Evolutionary conservation across 2,797 vertebrate species (phyloP).

Genomic region (Pseudocheirus occidentalis): DNA sequence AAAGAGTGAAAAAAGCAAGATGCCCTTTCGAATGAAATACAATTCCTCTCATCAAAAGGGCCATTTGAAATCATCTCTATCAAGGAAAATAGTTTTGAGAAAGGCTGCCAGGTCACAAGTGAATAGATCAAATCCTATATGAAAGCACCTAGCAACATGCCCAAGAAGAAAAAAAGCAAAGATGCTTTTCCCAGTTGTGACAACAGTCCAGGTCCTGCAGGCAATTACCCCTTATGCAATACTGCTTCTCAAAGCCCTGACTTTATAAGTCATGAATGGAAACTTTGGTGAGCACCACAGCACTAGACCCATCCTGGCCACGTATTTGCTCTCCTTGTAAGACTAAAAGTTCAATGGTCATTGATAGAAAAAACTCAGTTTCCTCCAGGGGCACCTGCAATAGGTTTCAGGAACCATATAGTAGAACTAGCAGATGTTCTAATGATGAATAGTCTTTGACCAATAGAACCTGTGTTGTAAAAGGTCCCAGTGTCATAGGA

Average conservation of each 20-base stretch:
- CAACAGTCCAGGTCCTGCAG: conserved; percentile 75
- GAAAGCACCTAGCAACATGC: conserved; percentile 93
- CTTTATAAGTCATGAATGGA: conserved; percentile 78
- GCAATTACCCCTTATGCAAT: conserved; percentile 78
- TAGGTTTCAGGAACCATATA: conserved; percentile 78
- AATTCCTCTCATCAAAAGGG: conserved; percentile 79
- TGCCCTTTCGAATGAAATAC: conserved; percentile 90
- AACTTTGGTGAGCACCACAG: conserved; percentile 72
- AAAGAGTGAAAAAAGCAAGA: conserved; percentile 96
- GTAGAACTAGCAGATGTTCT: conserved; percentile 82
- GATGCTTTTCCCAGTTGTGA: conserved; percentile 81
- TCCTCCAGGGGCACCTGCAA: conserved; percentile 87
- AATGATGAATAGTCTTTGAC: conserved; percentile 84
- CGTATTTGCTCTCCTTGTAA: conserved; percentile 82
- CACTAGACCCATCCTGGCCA: conserved; percentile 77
- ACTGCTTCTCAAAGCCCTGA: conserved; percentile 81
- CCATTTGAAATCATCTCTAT: conserved; percentile 83
- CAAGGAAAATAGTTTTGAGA: conserved; percentile 93
- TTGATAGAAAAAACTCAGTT: conserved; percentile 80
- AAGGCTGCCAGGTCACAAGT: conserved; percentile 98
- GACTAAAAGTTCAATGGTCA: conserved; percentile 77
- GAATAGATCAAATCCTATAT: conserved; percentile 99
- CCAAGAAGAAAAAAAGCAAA: conserved; percentile 87
- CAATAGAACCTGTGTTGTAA: conserved; percentile 82
- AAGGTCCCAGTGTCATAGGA: conserved; percentile 79